Evolutionary conservation across 2,888 invertebrate genomes (phyloP).

Genomic region (Nasonia oneida): DNA sequence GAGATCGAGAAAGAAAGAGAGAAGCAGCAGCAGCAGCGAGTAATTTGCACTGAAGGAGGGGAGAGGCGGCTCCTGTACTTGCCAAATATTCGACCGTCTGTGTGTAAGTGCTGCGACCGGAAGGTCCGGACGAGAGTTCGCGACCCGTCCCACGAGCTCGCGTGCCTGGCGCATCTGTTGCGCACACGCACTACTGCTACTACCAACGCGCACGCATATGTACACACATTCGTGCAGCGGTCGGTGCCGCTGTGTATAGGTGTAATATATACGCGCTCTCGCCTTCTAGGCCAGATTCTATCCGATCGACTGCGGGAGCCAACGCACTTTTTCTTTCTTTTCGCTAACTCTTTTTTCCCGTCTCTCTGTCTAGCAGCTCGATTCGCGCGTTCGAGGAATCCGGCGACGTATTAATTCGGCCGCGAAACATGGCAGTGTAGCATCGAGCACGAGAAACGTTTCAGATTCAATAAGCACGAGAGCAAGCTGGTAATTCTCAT

Average conservation of each 20-base stretch:
- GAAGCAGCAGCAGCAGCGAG: slow-evolving; percentile 8
- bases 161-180: slow-evolving; percentile 78
- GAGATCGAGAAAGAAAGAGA: slow-evolving; percentile 42
- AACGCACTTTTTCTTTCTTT: slow-evolving; percentile 7
- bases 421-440: neutral
- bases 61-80: slow-evolving; percentile 47
- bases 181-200: slow-evolving; percentile 65
- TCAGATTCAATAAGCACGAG: neutral
- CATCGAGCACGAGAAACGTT: no score
- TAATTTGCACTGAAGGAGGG: slow-evolving; percentile 25
- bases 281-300: neutral
- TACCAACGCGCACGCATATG: slow-evolving; percentile 19
- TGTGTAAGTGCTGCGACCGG: slow-evolving; percentile 64
- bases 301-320: neutral
- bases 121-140: slow-evolving; percentile 74
- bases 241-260: neutral
- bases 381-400: neutral
- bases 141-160: slow-evolving; percentile 74
- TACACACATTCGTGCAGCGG: neutral
- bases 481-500: neutral
- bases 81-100: slow-evolving; percentile 72
- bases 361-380: neutral
- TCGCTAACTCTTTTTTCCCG: neutral
- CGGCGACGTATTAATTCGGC: neutral
- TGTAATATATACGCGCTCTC: neutral